Evolutionary conservation across 1,140 invertebrate genomes (phyloP), one percentile per base, ranked within the genome.

Genomic region (Eulimnadia texana): DNA sequence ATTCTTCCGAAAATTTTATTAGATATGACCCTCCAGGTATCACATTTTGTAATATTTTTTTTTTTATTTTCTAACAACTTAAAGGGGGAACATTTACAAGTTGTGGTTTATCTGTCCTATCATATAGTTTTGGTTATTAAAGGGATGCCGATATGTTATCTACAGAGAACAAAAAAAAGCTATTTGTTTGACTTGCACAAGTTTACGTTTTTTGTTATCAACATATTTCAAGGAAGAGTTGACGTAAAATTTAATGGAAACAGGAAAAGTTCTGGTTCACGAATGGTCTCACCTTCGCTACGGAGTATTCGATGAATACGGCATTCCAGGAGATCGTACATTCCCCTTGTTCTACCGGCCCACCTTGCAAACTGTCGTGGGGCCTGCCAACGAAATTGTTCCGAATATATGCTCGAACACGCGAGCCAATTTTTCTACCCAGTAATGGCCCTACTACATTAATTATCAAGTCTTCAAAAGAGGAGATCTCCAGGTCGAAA

Each of bases 251-350:
- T n/a, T n/a, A n/a, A n/a, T n/a, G n/a, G 23, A 62, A 3, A 53
- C 66, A 76, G 74, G 65, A 56, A 70, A 71, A 33, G 68, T 71
- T 33, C 60, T 77, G 16, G 71, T 75, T n/a, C 74, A 76, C 60
- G 73, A 76, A 62, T 77, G 74, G 72, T 73, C 73, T 1, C 73
- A 75, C 59, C 73, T 74, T 50, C 70, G 76, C 2, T 77, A 72
- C 66, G 76, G 76, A 0, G 71, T 76, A 16, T 77, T 75, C 64
- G 72, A 76, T 57, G 76, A 77, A 66, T 73, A 72, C 60, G 70
- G 71, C 23, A 68, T 67, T 56, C 67, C 66, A 10, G 66, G 64
- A 3, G 68, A 71, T 56, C 66, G 63, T 2, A 52, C 65, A 20
- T 73, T 67, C 55, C 71, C 68, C 1, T 59, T 64, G 47, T 69